Evolutionary conservation across 2,888 invertebrate genomes (phyloP).

Genomic region (Fragum sueziense): DNA sequence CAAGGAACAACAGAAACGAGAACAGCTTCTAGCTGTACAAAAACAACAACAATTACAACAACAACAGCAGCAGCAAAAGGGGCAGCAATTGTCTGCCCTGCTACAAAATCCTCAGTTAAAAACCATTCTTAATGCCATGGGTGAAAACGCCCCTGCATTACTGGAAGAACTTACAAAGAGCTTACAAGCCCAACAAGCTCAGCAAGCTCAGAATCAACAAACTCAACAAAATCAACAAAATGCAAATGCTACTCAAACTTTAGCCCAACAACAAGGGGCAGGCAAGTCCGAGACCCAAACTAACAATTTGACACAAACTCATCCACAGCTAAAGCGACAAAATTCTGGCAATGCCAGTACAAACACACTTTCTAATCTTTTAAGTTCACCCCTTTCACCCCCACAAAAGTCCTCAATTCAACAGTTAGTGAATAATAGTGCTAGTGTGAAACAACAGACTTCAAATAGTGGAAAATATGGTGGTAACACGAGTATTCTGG

Average conservation of each 20-base stretch:
- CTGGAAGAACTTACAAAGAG: slow-evolving; percentile 43
- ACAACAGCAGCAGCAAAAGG: slow-evolving; percentile 40
- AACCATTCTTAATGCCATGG: slow-evolving; percentile 28
- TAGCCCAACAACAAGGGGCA: background rate
- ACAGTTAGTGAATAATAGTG: slow-evolving; percentile 2
- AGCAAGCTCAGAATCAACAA: background rate
- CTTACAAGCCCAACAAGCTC: slow-evolving; percentile 20
- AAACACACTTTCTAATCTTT: slow-evolving; percentile 1
- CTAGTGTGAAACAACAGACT: background rate
- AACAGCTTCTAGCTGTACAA: slow-evolving; percentile 45
- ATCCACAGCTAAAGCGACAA: background rate
- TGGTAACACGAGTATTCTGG: slow-evolving; percentile 48
- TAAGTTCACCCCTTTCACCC: background rate
- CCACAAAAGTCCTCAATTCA: background rate
- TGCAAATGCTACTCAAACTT: background rate
- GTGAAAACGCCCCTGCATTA: slow-evolving; percentile 38
- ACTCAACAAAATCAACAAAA: background rate
- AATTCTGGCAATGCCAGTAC: slow-evolving; percentile 1
- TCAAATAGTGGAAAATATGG: background rate
- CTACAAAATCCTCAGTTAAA: slow-evolving; percentile 40
- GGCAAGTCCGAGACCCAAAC: background rate
- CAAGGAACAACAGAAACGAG: slow-evolving; percentile 39
- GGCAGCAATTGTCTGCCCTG: slow-evolving; percentile 28
- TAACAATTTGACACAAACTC: background rate
- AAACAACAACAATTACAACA: slow-evolving; percentile 43